Base-by-base conservation (phyloP, 1,140 invertebrate genomes). In the Asobara japonica region DNA sequence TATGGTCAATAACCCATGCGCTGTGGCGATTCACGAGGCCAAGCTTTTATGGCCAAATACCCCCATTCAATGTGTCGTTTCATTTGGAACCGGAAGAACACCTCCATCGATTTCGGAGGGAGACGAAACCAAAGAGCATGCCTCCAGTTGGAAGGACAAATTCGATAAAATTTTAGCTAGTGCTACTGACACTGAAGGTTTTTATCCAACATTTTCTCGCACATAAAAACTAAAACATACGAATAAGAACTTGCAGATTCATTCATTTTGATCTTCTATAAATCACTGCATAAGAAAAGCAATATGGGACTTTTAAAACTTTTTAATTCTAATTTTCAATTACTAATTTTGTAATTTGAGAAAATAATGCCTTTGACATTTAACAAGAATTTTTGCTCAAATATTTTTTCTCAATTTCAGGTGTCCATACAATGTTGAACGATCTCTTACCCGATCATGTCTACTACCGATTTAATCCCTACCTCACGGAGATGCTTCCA, bases 381-480 rank as follows among this genome's bases (percentile, higher is more conserved):
- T n/a, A n/a, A n/a, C n/a, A n/a, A n/a, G n/a, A n/a, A n/a, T n/a
- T n/a, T n/a, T n/a, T n/a, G n/a, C n/a, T n/a, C n/a, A n/a, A n/a
- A n/a, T 70, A 65, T 56, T 62, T 73, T 77, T 76, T 80, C 77
- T 78, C 80, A 0, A 31, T 88, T 87, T 3, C 83, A 94, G 93
- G 90, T 76, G 93, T 95, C 8, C 96, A 98, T 82, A 91, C 91
- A 41, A 92, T 94, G 51, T 81, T 98, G 67, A 93, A 92, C 77
- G 95, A 97, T 84, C 84, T 97, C 45, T 85, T 98, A 13, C 93
- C 94, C 13, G 89, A 91, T 0, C 88, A 91, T 20, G 89, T 91
- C 18, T 98, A 98, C 84, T 98, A 91, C 80, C 90, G 97, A 7
- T 94, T 98, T 82, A 98, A 98, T 87, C 97, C 97, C 0, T 96